Conservation (phyloP, 2,797 vertebrate species). For the Toxotes lorentzi region DNA sequence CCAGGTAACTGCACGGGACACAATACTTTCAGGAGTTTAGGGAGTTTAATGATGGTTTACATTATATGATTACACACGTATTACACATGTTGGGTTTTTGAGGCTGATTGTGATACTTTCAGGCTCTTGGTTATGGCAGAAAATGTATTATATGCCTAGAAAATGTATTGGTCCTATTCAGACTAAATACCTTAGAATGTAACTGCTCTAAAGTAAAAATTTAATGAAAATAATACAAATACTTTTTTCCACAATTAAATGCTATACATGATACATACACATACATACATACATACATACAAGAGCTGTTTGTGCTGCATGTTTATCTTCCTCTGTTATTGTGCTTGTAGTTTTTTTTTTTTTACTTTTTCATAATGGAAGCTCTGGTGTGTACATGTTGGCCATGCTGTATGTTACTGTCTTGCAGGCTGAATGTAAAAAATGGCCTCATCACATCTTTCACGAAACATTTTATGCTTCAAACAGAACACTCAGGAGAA, state of each 20-base stretch:
- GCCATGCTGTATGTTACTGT: neutral
- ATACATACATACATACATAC: too few species aligned
- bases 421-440: neutral
- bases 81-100: too few species aligned
- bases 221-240: too few species aligned
- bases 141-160: too few species aligned
- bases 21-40: neutral
- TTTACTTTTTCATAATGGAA: neutral
- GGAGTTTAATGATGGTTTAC: neutral
- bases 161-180: neutral
- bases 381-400: neutral
- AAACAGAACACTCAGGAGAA: neutral
- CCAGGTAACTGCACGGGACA: slow-evolving; percentile 1
- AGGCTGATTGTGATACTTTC: neutral
- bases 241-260: neutral
- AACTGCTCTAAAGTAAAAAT: neutral
- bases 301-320: slow-evolving; percentile 11
- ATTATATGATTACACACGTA: neutral
- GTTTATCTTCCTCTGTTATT: neutral
- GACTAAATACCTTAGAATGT: neutral
- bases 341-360: neutral
- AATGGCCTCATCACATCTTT: slow-evolving; percentile 2
- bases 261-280: too few species aligned
- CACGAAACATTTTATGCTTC: slow-evolving; percentile 13
- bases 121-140: neutral